Evolutionary conservation across 2,113 vertebrate genomes (phyloP), one percentile per base, ranked within the genome.

Genomic region (Eleginops maclovinus): DNA sequence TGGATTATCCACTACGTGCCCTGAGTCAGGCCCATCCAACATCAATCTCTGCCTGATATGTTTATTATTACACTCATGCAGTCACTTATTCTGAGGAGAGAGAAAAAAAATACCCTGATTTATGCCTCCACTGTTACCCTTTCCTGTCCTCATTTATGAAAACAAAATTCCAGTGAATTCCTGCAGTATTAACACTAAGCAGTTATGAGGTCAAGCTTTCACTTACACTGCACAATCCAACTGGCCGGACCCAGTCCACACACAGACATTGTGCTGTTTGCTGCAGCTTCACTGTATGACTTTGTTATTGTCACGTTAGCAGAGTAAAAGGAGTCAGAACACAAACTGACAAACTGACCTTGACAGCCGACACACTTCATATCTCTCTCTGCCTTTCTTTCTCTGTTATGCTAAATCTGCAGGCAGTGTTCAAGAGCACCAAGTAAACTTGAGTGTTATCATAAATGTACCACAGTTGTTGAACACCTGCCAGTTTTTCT

Each of bases 1-100:
- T 11, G 44, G 54, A 77, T 78, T 75, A 72, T 79, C 54, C 81
- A 81, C 86, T 95, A 95, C 94, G 94, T 95, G 94, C 94, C 87
- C 88, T 81, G n/a, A 74, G 90, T 94, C 94, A 94, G 90, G 87
- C 86, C 88, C 89, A 79, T 91, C 88, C 63, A 17, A 80, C 87
- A 89, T 92, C 79, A 74, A 82, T 92, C 93, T 92, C 82, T 83
- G 84, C 66, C 85, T 68, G 58, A 56, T 21, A 86, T 93, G 91
- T 93, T 94, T 94, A 87, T 93, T 93, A 91, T 93, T 91, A 88
- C 83, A 88, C 89, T 77, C 78, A 75, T 87, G 87, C 24, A 11
- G 84, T 83, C 84, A 87, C 91, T 87, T 85, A 89, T 86, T 91
- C 78, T 77, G 58, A 84, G 64, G 67, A 58, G 64, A 63, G 75